These are phyloP conservation scores for Muscicapa comitata DNA, from an alignment of 2,797 vertebrate genomes.

Conservation along the genomic window DNA sequence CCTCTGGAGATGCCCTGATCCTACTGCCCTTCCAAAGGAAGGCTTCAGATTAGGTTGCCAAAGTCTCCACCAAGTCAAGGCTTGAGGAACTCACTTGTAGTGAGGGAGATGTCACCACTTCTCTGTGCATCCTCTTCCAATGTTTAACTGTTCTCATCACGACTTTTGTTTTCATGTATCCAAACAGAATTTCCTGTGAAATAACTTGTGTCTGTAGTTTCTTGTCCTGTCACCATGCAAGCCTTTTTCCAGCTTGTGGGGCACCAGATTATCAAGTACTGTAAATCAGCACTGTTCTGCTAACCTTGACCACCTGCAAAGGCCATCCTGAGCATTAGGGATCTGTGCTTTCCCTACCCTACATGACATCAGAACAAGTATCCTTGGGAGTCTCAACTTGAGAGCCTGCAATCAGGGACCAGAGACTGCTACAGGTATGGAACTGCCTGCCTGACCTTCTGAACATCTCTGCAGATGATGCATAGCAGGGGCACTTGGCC, in stretches of 20 bases:
- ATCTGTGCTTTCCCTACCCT: neutral
- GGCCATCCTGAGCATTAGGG: rapidly evolving
- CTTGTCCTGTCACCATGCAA: neutral
- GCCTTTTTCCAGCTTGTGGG: neutral
- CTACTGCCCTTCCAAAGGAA: neutral
- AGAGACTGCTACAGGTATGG: neutral
- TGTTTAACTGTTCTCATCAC: neutral
- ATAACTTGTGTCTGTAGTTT: neutral
- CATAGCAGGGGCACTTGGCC: neutral
- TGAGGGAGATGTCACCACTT: neutral
- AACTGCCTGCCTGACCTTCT: neutral
- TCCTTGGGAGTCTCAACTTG: neutral
- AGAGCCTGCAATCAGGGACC: neutral
- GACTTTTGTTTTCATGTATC: neutral
- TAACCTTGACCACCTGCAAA: neutral
- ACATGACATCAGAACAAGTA: neutral
- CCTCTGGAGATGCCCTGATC: neutral
- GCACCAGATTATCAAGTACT: neutral
- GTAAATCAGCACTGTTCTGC: neutral
- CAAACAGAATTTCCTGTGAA: neutral
- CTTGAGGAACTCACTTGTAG: neutral
- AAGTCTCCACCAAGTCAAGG: neutral
- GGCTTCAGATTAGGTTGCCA: neutral
- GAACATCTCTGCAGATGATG: neutral
- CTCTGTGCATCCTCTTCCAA: neutral